A percentile compares a stretch with the other conserved stretches of the same genome.
Conservation (phyloP, 2,888 invertebrate species). For the Zele albiditarsus region DNA sequence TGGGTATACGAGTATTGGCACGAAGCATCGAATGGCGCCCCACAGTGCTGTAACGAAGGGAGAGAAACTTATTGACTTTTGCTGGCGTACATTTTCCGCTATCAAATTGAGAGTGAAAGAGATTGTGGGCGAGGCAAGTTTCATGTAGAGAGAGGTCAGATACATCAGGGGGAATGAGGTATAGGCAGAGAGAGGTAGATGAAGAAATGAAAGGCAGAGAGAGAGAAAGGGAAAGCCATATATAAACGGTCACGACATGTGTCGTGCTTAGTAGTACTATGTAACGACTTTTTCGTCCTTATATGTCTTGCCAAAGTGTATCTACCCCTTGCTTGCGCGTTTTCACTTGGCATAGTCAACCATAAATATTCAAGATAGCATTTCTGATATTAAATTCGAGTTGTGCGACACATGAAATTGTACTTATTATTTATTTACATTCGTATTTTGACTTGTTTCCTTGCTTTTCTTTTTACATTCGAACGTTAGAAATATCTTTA, state of each 20-base stretch:
- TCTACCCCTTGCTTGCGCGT: slow-evolving; percentile 39
- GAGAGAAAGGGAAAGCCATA: slow-evolving; percentile 13
- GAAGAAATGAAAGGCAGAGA: not conserved
- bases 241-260: slow-evolving; percentile 65
- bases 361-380: slow-evolving; percentile 60
- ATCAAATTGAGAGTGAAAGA: slow-evolving; percentile 54
- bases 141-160: slow-evolving; percentile 35
- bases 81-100: slow-evolving; percentile 59
- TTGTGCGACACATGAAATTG: slow-evolving; percentile 12
- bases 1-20: slow-evolving; percentile 19
- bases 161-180: slow-evolving; percentile 21
- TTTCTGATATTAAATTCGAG: slow-evolving; percentile 45
- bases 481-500: too few relatives aligned
- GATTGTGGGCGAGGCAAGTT: slow-evolving; percentile 42
- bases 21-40: slow-evolving; percentile 31
- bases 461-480: too few relatives aligned
- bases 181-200: slow-evolving; percentile 12
- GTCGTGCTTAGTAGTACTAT: slow-evolving; percentile 65
- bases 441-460: not conserved
- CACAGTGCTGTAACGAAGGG: slow-evolving; percentile 42
- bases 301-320: slow-evolving; percentile 50
- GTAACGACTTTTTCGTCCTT: slow-evolving; percentile 61
- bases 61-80: slow-evolving; percentile 58
- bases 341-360: slow-evolving; percentile 45
- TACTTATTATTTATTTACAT: slow-evolving; percentile 10